Evolutionary conservation across 2,797 vertebrate species (phyloP), one percentile per base, ranked within the genome.

Genomic region (Siniperca obscura): DNA sequence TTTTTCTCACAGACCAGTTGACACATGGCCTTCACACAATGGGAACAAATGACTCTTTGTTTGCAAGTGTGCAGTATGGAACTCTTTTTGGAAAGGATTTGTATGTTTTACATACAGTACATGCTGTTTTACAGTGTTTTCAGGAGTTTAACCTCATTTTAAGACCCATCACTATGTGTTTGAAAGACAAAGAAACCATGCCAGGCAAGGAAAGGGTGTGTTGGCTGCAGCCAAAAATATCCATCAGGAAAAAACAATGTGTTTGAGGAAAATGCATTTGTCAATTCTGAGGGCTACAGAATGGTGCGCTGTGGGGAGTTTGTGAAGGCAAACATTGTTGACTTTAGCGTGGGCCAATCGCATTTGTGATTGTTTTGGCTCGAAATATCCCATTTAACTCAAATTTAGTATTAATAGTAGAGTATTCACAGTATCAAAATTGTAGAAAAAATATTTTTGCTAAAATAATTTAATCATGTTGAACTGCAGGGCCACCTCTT

Each of bases 211-310:
- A 80, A 93, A 86, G 81, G 86, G 87, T 87, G 84, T 82, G 84
- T 72, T 71, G 60, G 25, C 70, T 27, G 3, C 22, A 67, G 83
- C 83, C 76, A 78, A 70, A 91, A 90, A 92, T 91, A 80, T 59
- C 80, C 70, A 77, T 10, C 86, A 89, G 86, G 87, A 91, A 92
- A 89, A 90, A 92, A 92, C 81, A 88, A 77, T 56, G 85, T 27
- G 67, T 89, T 87, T 81, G 72, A 81, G 44, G 34, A 80, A 84
- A 89, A 73, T 44, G 44, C 16, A 50, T 82, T 79, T 80, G 79
- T 85, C 38, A 78, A 50, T 17, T 69, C 48, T 84, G 50, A 67
- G 34, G 57, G 55, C 74, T 67, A 4, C 30, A 14, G 19, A 13
- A 2, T 21, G 16, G 36, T 52, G 67, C 1, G 22, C 68, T 77